phyloP scores from a whole-genome alignment of 2,888 invertebrate species.

The Yponomeuta evonymella region DNA sequence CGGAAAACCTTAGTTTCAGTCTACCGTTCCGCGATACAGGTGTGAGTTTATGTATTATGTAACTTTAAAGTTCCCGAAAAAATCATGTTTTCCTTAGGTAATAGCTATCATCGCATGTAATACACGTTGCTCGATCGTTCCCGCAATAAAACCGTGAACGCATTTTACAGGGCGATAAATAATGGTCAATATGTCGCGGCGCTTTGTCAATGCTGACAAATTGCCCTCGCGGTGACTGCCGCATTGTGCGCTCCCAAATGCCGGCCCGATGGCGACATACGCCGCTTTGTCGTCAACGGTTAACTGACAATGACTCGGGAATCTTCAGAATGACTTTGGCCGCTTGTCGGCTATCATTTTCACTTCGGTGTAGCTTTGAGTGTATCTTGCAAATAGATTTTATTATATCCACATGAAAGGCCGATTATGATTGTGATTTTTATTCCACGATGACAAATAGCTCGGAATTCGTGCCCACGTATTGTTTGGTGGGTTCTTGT shows the following conservation, averaged over 20 bases:
- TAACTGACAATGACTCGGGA: constrained; percentile 47
- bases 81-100: not conserved
- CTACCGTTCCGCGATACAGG: too few species aligned
- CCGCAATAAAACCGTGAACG: constrained; percentile 64
- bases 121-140: constrained; percentile 66
- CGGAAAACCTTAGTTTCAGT: too few species aligned
- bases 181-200: constrained; percentile 72
- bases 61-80: too few species aligned
- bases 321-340: constrained; percentile 34
- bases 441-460: constrained; percentile 66
- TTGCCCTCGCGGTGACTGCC: constrained; percentile 65
- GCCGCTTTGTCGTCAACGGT: constrained; percentile 48
- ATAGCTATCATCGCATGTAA: constrained; percentile 31
- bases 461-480: constrained; percentile 42
- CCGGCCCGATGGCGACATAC: constrained; percentile 30
- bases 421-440: constrained; percentile 40
- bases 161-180: constrained; percentile 71
- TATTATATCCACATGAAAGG: constrained; percentile 54
- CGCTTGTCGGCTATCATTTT: constrained; percentile 67
- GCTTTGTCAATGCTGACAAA: constrained; percentile 74
- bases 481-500: constrained; percentile 38
- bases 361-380: constrained; percentile 50
- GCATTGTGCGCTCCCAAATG: constrained; percentile 63
- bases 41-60: too few species aligned
- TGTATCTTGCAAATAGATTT: constrained; percentile 57